Base-by-base conservation (phyloP, 2,888 invertebrate genomes). In the Tenthredo scrophulariae region DNA sequence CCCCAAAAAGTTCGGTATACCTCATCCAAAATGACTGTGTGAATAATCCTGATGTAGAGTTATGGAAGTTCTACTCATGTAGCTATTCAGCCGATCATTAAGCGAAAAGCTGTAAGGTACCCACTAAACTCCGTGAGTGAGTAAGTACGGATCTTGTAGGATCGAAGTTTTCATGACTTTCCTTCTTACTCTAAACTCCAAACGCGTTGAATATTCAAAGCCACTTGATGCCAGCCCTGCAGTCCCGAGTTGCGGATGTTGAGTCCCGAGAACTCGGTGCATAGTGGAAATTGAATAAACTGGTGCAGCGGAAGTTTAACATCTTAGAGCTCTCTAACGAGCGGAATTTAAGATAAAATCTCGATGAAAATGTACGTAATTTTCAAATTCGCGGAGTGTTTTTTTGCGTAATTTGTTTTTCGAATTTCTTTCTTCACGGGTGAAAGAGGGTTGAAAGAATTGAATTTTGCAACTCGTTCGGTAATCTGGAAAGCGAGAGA, bases 281-380 rank as follows among this genome's bases (percentile, higher is more conserved):
- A 67, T 33, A 18, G 29, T 33, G 18, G 33, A 67, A 33, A 67
- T 67, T 67, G 67, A 67, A 67, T 67, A 67, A 67, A 67, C 67
- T 67, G 29, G 18, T 18, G 6, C 37, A 37, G 4, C 15, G 33
- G 67, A 67, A 67, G 67, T 67, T 67, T 33, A 33, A 26, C 67
- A 67, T 67, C 67, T 13, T 7, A 0, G n/a, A 62, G 15, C 29
- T 33, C 29, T 33, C 67, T 15, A 15, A 29, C 67, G 26, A 22
- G 62, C 18, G 29, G 10, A 26, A 62, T 62, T 67, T 33, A 33
- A 18, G 18, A 29, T 67, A 67, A 13, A 33, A 33, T 33, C 15
- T 33, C 18, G 33, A 33, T 33, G 6, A 18, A 67, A 67, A 33
- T 26, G 0, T 10, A 10, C 2, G 40, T 2, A 2, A 43, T 43